A percentile compares a stretch with the other conserved stretches of the same genome.
Conservation (phyloP, 2,888 invertebrate species). For the Abrostola triplasia region DNA sequence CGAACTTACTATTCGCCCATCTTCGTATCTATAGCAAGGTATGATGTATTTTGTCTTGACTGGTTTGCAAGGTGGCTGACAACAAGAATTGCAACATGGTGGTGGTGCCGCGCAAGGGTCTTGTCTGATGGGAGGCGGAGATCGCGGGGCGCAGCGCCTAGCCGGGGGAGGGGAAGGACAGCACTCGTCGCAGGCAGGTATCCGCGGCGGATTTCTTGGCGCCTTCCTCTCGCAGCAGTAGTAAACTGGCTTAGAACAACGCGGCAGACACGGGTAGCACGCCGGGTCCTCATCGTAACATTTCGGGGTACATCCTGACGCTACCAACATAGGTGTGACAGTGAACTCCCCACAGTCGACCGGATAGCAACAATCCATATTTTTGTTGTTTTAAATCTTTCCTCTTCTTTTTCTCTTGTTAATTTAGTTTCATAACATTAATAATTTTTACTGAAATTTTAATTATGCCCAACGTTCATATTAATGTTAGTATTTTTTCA, state of each 20-base stretch:
- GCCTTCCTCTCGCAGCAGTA: constrained; percentile 61
- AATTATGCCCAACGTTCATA: constrained; percentile 40
- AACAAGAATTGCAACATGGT: constrained; percentile 11
- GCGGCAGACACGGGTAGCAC: constrained; percentile 71
- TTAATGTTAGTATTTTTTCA: constrained; percentile 26
- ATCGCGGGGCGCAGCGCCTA: constrained; percentile 14
- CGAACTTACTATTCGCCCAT: constrained; percentile 83
- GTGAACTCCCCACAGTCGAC: constrained; percentile 68
- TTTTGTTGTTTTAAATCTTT: constrained; percentile 50
- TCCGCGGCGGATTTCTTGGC: constrained; percentile 26
- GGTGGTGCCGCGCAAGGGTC: not conserved
- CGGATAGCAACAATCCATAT: constrained; percentile 74
- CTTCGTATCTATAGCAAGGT: constrained; percentile 84
- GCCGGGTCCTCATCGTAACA: constrained; percentile 62
- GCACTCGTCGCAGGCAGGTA: constrained; percentile 28
- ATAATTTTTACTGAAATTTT: constrained; percentile 59
- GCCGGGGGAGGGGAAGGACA: constrained; percentile 21
- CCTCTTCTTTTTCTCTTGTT: constrained; percentile 45
- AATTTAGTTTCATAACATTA: constrained; percentile 55
- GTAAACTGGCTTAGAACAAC: constrained; percentile 62
- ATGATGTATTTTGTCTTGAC: constrained; percentile 81
- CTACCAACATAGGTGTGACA: constrained; percentile 71
- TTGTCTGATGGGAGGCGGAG: constrained; percentile 10
- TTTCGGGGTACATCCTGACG: constrained; percentile 59
- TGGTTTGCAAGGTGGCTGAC: constrained; percentile 61